Percentiles rank a stretch among this genome's conserved stretches.
These are phyloP conservation scores for Pelecanus crispus DNA, from an alignment of 2,113 vertebrate species.

Conservation along the genomic window DNA sequence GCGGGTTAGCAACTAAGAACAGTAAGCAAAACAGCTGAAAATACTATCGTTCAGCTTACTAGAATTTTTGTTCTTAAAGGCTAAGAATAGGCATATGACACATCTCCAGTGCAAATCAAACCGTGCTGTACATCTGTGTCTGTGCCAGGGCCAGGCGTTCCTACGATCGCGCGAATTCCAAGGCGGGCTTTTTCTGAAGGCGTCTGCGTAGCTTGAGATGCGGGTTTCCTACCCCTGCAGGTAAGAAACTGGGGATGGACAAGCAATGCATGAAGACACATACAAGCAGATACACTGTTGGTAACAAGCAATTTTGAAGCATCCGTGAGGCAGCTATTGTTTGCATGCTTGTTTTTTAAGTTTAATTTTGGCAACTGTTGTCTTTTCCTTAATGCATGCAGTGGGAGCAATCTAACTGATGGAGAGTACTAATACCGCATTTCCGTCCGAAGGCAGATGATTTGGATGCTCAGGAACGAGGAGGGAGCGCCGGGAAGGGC, in stretches of 20 bases:
- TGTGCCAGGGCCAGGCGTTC: not conserved
- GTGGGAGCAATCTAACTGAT: not conserved
- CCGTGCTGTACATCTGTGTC: accelerated
- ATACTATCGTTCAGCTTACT: not conserved
- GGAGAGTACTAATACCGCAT: not conserved
- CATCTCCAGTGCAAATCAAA: not conserved
- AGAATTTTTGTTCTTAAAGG: not conserved
- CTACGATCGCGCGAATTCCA: accelerated
- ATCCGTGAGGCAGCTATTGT: not conserved
- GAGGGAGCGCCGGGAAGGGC: not conserved
- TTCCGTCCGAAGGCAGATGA: not conserved
- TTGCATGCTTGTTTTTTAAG: not conserved
- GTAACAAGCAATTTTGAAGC: not conserved
- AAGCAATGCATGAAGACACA: accelerated
- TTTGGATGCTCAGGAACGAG: not conserved
- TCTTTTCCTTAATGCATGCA: not conserved
- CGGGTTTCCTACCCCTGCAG: accelerated
- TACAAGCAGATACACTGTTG: not conserved
- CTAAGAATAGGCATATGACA: not conserved
- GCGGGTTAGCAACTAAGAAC: not conserved
- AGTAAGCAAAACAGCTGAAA: not conserved
- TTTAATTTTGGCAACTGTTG: not conserved
- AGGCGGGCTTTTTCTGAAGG: accelerated
- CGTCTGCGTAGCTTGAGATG: accelerated
- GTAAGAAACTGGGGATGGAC: not conserved